Base-by-base conservation (phyloP, 2,888 invertebrate genomes). In the Gnatocerus cornutus region DNA sequence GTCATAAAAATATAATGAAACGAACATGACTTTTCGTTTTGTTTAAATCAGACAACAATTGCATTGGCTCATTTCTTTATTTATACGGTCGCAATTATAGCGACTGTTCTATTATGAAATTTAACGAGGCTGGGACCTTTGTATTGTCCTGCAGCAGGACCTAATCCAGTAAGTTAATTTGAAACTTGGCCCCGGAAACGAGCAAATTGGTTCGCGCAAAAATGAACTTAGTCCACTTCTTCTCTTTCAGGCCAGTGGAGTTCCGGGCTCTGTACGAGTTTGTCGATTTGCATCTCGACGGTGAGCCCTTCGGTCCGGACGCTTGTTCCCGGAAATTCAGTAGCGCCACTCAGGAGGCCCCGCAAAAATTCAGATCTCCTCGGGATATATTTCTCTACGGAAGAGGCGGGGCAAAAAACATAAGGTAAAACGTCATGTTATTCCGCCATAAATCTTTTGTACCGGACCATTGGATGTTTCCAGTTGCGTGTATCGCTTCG, bases 241-340 rank as follows among this genome's bases (percentile, higher is more conserved):
- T 50, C 8, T 50, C 59, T 81, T 82, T n/a, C 82, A 95, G 95
- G 78, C 94, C 95, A 0, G 90, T 96, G 50, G 91, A 92, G 77
- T 96, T 95, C 83, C 92, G 93, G 81, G 91, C 95, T 0, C 88
- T 94, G 21, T 96, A 95, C 85, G 96, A 96, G 84, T 96, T 96
- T 81, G 95, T 96, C 43, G 95, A 95, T 82, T 87, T 95, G 6
- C 93, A 94, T 78, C 92, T 95, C 85, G 95, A 95, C 75, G 95
- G 95, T 0, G 90, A 93, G 76, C 90, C 92, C 0, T 92, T 91
- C 85, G 93, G 92, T 3, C 88, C 88, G 30, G 93, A 92, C 0
- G 87, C 88, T 0, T 96, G 96, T 81, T 93, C 93, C 16, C 89
- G 95, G 59, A 89, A 91, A 75, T 95, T 95, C 83, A 88, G 90